Percentiles rank a stretch among this genome's conserved stretches.
Conservation (phyloP, 2,113 vertebrate species). For the Psilopsiagon aurifrons region DNA sequence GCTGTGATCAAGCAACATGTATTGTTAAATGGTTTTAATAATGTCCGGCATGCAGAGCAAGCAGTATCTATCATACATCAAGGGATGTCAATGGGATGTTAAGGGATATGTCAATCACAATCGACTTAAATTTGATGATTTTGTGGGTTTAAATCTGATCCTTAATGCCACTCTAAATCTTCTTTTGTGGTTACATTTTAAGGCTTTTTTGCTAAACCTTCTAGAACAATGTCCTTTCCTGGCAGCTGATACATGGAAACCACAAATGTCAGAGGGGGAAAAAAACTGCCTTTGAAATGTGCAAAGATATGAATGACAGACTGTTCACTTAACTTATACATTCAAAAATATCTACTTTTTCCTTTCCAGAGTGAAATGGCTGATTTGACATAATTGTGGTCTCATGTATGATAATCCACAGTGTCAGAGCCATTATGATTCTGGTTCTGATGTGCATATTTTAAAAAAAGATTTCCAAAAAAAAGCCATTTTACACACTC, state of each 20-base stretch:
- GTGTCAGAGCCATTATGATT: conserved; percentile 35
- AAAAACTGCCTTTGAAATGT: conserved; percentile 60
- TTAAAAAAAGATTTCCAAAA: conserved; percentile 16
- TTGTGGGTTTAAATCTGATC: conserved; percentile 53
- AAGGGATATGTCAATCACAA: conserved; percentile 6
- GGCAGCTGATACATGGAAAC: conserved; percentile 33
- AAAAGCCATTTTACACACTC: neutral
- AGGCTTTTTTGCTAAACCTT: conserved; percentile 56
- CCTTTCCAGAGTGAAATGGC: conserved; percentile 37
- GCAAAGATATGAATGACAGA: conserved; percentile 49
- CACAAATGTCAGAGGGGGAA: conserved; percentile 53
- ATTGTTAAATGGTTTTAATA: conserved; percentile 38
- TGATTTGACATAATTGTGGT: conserved; percentile 44
- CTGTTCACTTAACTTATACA: conserved; percentile 46
- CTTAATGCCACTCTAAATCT: conserved; percentile 45
- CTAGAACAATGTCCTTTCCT: conserved; percentile 63
- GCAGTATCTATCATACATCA: conserved; percentile 15
- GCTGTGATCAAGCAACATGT: conserved; percentile 52
- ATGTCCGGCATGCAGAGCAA: neutral
- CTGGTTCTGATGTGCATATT: conserved; percentile 29
- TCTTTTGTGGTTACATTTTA: conserved; percentile 49
- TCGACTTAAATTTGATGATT: conserved; percentile 36
- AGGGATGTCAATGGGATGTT: neutral
- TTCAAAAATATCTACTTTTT: conserved; percentile 60
- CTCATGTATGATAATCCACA: conserved; percentile 15